Conservation (phyloP, 2,797 vertebrate species). For the Babyrousa celebensis region DNA sequence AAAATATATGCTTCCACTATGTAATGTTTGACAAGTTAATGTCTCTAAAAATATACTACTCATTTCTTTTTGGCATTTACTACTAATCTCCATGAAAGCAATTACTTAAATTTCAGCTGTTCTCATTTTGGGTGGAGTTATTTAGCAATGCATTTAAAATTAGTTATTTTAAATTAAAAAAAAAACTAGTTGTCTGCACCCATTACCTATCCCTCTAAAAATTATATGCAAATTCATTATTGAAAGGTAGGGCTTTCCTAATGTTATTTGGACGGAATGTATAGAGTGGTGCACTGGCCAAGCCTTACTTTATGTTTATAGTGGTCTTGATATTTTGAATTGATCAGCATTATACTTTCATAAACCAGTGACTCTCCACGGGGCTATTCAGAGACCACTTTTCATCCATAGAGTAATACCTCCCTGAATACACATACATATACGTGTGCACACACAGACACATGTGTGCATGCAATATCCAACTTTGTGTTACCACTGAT, state of each 20-base stretch:
- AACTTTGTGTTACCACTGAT: neutral
- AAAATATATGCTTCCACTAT: constrained; percentile 13
- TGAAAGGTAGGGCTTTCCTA: neutral
- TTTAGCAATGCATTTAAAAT: constrained; percentile 50
- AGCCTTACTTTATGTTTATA: neutral
- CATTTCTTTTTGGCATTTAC: constrained; percentile 33
- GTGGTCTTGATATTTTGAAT: neutral
- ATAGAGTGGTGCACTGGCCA: accelerated
- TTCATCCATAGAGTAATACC: neutral
- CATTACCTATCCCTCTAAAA: neutral
- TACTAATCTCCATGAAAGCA: constrained; percentile 1
- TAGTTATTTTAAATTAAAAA: constrained; percentile 29
- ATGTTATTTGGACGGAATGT: neutral
- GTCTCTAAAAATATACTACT: constrained; percentile 39
- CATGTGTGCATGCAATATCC: neutral
- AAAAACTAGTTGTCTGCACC: neutral
- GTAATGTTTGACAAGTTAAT: neutral
- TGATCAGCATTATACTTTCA: neutral
- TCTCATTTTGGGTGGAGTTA: constrained; percentile 40
- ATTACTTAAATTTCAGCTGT: constrained; percentile 60
- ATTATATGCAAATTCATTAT: neutral
- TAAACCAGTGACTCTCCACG: neutral
- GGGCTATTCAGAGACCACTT: neutral
- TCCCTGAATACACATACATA: neutral
- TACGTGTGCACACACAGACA: neutral